Evolutionary conservation across 1,140 invertebrate genomes (phyloP).

Genomic region (Drosophila aff.): DNA sequence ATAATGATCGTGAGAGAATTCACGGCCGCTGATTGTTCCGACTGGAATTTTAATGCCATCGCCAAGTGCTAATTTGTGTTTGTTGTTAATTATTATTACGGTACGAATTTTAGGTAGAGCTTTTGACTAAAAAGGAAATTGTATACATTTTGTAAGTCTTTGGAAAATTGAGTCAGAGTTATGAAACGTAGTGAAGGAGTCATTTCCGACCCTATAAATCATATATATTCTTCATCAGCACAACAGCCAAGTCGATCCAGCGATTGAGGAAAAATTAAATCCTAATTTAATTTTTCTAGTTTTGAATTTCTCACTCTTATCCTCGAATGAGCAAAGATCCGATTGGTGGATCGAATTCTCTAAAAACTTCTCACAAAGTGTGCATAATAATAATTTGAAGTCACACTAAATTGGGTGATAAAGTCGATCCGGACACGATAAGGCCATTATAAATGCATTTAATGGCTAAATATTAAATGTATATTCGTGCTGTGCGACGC

Average conservation of each 20-base stretch:
- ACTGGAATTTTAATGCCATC: conserved; percentile 70
- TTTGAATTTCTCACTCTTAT: background rate
- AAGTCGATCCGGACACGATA: conserved; percentile 76
- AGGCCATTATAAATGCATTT: conserved; percentile 83
- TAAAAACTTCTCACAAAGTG: conserved; percentile 29
- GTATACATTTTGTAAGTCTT: no score
- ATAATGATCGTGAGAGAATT: conserved; percentile 81
- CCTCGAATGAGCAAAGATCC: background rate
- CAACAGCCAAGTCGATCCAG: no score
- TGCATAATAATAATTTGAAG: conserved; percentile 69
- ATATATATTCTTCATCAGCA: background rate
- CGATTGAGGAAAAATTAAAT: no score
- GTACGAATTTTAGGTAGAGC: background rate
- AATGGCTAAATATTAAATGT: conserved; percentile 83
- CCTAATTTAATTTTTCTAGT: background rate
- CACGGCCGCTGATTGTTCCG: conserved; percentile 53
- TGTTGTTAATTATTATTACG: conserved; percentile 63
- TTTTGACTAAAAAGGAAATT: background rate
- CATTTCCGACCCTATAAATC: background rate
- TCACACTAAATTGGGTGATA: conserved; percentile 73
- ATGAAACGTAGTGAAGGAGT: no score
- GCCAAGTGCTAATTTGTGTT: conserved; percentile 73
- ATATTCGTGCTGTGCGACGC: conserved; percentile 67
- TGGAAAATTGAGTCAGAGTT: no score
- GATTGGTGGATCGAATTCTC: background rate